Evolutionary conservation across 2,888 invertebrate genomes (phyloP), one percentile per base, ranked within the genome.

Genomic region (Itoplectis maculator): DNA sequence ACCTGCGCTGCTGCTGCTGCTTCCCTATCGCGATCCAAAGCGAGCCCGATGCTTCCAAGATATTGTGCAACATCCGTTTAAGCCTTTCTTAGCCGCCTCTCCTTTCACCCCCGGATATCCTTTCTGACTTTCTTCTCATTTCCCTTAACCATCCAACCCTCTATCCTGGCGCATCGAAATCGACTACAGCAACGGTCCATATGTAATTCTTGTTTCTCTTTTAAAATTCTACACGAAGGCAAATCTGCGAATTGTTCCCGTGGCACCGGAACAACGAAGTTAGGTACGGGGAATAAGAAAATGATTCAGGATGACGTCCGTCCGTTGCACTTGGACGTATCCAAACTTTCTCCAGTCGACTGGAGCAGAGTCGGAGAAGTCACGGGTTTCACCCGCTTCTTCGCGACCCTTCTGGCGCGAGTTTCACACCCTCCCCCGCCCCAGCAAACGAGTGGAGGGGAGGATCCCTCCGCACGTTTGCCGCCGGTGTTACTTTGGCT

Each of bases 401-500:
- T 54, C 18, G 4, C 40, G 7, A 2, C 47, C 18, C 56, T 35
- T 15, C 47, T 40, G 49, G 61, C 54, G 40, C 40, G 59, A 59
- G 37, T 79, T 68, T 61, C 54, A 29, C 72, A 69, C 51, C 66
- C 51, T 68, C 40, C 29, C 2, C 29, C 5, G 5, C 29, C 2
- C 29, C 5, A 29, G 29, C 3, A 29, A 29, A 29, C 3, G 45
- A 20, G 59, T 20, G 49, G 59, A 66, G 45, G 79, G 66, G 73
- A 37, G 75, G 47, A 54, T 42, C 69, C 73, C 68, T 54, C 56
- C 72, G 61, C 74, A 80, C 63, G 78, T 79, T 82, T 78, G 82
- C 86, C 78, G 78, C 77, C 75, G 75, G 85, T 83, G 85, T 86
- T 84, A 85, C 86, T 83, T 85, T 83, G n/a, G 80, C 85, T 85